Evolutionary conservation across 2,888 invertebrate species (phyloP).

Genomic region (Sialis fuliginosa): DNA sequence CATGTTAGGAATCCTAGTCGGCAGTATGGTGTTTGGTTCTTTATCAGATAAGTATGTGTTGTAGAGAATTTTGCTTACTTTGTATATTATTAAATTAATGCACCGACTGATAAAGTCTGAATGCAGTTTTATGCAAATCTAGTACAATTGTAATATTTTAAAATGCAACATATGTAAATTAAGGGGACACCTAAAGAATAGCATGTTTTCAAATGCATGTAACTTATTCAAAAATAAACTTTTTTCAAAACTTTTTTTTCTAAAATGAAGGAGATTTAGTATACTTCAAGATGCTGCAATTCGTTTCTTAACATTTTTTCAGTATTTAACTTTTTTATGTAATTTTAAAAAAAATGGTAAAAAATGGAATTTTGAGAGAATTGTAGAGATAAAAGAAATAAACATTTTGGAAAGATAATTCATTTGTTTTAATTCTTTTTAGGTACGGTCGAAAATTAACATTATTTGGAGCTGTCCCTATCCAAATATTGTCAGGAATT

Average conservation of each 20-base stretch:
- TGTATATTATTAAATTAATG: no score
- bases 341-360: neutral
- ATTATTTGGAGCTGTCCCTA: constrained; percentile 43
- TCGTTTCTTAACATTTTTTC: neutral
- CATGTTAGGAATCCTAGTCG: constrained; percentile 51
- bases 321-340: neutral
- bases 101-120: no score
- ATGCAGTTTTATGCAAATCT: no score
- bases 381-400: no score
- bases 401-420: no score
- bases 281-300: no score
- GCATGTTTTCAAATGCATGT: no score
- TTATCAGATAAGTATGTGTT: constrained; percentile 43
- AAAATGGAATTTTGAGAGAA: no score
- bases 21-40: constrained; percentile 47
- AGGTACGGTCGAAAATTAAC: constrained; percentile 54
- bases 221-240: no score
- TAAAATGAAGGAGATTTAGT: no score
- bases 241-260: no score
- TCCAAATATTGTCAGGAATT: constrained; percentile 48
- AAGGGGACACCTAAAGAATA: no score
- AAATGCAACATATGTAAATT: neutral
- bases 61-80: neutral
- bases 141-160: neutral
- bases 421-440: constrained; percentile 13